Evolutionary conservation across 2,113 vertebrate species (phyloP).

Genomic region (Donacobius atricapilla): DNA sequence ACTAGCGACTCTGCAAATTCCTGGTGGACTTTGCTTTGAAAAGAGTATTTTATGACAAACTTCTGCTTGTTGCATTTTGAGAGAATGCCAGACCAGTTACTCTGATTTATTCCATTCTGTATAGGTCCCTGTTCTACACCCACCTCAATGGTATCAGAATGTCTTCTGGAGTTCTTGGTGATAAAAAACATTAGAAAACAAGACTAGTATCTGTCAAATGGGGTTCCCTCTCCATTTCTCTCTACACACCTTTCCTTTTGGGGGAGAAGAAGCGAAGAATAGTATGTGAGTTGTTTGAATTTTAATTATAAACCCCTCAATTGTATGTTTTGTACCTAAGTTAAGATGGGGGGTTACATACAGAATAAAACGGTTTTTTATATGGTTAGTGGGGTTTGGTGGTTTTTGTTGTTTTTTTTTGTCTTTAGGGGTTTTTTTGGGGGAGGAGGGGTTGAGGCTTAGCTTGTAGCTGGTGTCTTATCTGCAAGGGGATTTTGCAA

Average conservation of each 20-base stretch:
- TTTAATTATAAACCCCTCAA: not conserved
- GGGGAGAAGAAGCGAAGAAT: conserved; percentile 35
- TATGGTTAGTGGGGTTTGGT: not conserved
- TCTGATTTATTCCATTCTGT: not conserved
- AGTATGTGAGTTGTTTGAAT: conserved; percentile 46
- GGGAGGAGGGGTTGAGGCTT: not conserved
- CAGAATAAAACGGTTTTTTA: not conserved
- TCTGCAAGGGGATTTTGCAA: not conserved
- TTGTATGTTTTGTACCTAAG: not conserved
- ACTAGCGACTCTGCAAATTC: not conserved
- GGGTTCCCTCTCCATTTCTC: conserved; percentile 32
- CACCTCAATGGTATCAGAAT: not conserved
- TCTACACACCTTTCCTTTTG: conserved; percentile 26
- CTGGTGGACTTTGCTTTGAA: not conserved
- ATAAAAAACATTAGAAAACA: not conserved
- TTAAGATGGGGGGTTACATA: not conserved
- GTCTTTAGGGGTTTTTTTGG: not conserved
- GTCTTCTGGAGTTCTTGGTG: not conserved
- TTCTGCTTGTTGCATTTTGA: not conserved
- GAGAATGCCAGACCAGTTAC: not conserved
- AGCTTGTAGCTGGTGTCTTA: not conserved
- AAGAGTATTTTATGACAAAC: not conserved
- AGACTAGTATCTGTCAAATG: conserved; percentile 33
- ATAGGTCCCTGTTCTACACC: not conserved
- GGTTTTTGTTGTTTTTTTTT: not conserved